Percentiles rank a stretch among this genome's conserved stretches.
Evolutionary conservation across 2,113 vertebrate species (phyloP).

Genomic region (Dascyllus trimaculatus): DNA sequence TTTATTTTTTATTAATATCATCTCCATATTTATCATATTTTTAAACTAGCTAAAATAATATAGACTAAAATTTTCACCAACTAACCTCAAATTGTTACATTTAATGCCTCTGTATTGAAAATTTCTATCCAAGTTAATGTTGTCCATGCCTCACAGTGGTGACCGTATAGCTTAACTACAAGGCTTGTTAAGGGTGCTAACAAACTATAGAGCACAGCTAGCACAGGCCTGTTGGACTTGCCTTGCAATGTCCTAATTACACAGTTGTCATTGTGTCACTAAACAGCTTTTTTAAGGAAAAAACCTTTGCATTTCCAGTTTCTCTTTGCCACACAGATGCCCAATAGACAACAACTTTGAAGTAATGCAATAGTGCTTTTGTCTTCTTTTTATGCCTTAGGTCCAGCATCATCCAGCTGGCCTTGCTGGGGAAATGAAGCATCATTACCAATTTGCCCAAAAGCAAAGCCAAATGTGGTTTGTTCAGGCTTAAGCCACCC

Average conservation of each 20-base stretch:
- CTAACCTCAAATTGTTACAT: background rate
- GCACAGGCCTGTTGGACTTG: background rate
- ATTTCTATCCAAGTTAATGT: slow-evolving; percentile 7
- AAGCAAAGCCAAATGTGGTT: slow-evolving; percentile 37
- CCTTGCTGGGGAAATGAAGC: slow-evolving; percentile 23
- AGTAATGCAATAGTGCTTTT: slow-evolving; percentile 16
- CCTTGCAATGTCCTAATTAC: slow-evolving; percentile 5
- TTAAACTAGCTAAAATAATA: no score
- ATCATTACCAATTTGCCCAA: slow-evolving; percentile 29
- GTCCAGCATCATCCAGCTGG: slow-evolving; percentile 26
- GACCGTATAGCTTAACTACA: background rate
- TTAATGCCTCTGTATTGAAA: background rate
- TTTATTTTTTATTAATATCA: background rate
- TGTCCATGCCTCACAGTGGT: background rate
- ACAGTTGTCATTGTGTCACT: background rate
- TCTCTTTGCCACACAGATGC: background rate
- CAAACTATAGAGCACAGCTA: slow-evolving; percentile 12
- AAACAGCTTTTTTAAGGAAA: background rate
- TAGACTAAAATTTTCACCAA: no score
- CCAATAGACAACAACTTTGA: background rate
- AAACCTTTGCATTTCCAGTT: slow-evolving; percentile 2
- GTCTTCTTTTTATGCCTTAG: slow-evolving; percentile 17
- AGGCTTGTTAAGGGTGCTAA: slow-evolving; percentile 9
- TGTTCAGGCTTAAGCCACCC: slow-evolving; percentile 25
- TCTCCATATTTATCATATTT: no score